Percentiles rank a stretch among this genome's conserved stretches.
Conservation (phyloP, 1,140 invertebrate genomes). For the Zaprionus ghesquierei region DNA sequence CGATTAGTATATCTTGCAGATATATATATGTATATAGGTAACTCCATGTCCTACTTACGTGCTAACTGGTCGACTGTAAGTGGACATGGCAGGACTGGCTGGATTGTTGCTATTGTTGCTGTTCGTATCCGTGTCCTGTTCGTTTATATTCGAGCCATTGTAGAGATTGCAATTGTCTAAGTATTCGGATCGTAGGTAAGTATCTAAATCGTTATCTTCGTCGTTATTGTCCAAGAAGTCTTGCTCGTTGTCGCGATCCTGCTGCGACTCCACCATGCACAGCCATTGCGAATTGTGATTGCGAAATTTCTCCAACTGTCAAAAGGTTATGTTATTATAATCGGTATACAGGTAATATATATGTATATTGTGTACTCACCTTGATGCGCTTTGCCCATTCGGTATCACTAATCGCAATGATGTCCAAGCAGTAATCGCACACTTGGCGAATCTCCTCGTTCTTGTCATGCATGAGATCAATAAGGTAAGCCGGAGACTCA, state of each 20-base stretch:
- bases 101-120: slow-evolving; percentile 75
- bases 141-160: slow-evolving; percentile 59
- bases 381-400: slow-evolving; percentile 96
- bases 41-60: slow-evolving; percentile 58
- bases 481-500: slow-evolving; percentile 96
- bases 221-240: slow-evolving; percentile 84
- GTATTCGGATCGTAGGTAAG: slow-evolving; percentile 88
- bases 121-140: slow-evolving; percentile 70
- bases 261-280: slow-evolving; percentile 92
- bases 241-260: slow-evolving; percentile 83
- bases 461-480: slow-evolving; percentile 98
- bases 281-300: slow-evolving; percentile 99
- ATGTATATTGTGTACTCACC: slow-evolving; percentile 63
- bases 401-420: slow-evolving; percentile 94
- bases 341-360: neutral
- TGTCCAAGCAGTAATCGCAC: slow-evolving; percentile 95
- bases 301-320: slow-evolving; percentile 93
- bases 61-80: slow-evolving; percentile 78
- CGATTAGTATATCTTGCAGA: neutral
- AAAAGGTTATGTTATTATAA: neutral
- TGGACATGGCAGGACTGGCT: slow-evolving; percentile 68
- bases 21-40: neutral
- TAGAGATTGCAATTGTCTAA: slow-evolving; percentile 83
- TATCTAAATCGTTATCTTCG: slow-evolving; percentile 87
- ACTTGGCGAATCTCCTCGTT: slow-evolving; percentile 96